phyloP scores from a whole-genome alignment of 2,113 vertebrate species.

The Embiotoca jacksoni region DNA sequence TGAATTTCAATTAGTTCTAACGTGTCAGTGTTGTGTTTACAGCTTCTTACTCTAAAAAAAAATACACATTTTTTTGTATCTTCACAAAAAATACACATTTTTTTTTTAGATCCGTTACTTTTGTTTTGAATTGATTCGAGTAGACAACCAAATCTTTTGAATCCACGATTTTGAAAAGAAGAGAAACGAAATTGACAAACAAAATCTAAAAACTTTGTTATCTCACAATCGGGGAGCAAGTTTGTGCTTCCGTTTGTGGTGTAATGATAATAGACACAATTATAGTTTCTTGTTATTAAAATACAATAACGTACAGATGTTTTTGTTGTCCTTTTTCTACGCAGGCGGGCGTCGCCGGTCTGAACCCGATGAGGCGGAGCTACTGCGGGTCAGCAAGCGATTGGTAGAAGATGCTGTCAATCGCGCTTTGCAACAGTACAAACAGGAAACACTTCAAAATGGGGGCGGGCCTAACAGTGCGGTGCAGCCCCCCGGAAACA shows the following conservation, averaged over 20 bases:
- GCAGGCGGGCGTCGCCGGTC: slow-evolving; percentile 72
- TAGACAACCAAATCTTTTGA: too few species aligned
- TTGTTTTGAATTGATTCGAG: too few species aligned
- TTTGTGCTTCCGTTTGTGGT: too few species aligned
- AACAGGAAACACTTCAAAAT: slow-evolving; percentile 80
- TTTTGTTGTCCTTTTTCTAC: slow-evolving; percentile 2
- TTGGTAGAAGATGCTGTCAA: slow-evolving; percentile 78
- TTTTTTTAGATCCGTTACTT: too few species aligned
- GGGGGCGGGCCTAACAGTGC: slow-evolving; percentile 71
- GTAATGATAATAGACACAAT: too few species aligned
- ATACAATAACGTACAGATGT: not conserved
- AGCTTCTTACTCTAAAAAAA: too few species aligned
- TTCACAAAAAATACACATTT: too few species aligned
- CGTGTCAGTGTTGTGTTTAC: not conserved
- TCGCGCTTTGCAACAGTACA: slow-evolving; percentile 79
- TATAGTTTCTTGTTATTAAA: not conserved
- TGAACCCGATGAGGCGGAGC: slow-evolving; percentile 77
- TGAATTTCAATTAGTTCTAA: not conserved
- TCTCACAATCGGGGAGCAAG: too few species aligned
- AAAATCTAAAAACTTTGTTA: too few species aligned
- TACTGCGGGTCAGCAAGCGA: slow-evolving; percentile 73
- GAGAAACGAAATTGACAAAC: too few species aligned
- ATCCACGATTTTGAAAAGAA: too few species aligned
- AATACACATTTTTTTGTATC: too few species aligned
- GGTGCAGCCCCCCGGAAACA: slow-evolving; percentile 47